A percentile compares a stretch with the other conserved stretches of the same genome.
phyloP scores from a whole-genome alignment of 2,113 vertebrate species.

The Zosterops hypoxanthus region DNA sequence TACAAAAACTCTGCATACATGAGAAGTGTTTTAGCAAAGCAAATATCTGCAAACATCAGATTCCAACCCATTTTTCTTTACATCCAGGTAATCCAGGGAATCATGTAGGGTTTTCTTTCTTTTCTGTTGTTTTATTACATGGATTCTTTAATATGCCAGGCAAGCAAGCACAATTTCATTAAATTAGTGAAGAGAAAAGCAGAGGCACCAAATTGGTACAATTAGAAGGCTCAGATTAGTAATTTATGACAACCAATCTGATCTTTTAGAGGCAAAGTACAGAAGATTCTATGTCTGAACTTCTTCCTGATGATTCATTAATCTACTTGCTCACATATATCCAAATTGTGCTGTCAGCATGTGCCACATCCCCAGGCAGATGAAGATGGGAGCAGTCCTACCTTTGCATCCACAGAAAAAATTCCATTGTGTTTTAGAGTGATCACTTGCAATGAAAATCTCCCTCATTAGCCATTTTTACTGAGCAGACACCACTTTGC shows the following conservation, averaged over 20 bases:
- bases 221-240: background rate
- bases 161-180: background rate
- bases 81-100: background rate
- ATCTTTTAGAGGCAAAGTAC: background rate
- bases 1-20: background rate
- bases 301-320: background rate
- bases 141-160: background rate
- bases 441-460: background rate
- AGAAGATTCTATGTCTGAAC: background rate
- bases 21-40: background rate
- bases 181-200: background rate
- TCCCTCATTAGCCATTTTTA: background rate
- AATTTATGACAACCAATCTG: background rate
- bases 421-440: background rate
- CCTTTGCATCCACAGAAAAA: background rate
- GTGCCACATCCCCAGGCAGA: background rate
- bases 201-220: background rate
- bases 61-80: background rate
- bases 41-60: background rate
- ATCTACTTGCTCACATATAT: background rate
- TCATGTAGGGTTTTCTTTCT: background rate
- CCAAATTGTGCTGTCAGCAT: background rate
- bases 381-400: background rate
- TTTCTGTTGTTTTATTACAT: background rate
- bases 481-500: background rate